Evolutionary conservation across 2,113 vertebrate species (phyloP).

Genomic region (Tachysurus vachellii): DNA sequence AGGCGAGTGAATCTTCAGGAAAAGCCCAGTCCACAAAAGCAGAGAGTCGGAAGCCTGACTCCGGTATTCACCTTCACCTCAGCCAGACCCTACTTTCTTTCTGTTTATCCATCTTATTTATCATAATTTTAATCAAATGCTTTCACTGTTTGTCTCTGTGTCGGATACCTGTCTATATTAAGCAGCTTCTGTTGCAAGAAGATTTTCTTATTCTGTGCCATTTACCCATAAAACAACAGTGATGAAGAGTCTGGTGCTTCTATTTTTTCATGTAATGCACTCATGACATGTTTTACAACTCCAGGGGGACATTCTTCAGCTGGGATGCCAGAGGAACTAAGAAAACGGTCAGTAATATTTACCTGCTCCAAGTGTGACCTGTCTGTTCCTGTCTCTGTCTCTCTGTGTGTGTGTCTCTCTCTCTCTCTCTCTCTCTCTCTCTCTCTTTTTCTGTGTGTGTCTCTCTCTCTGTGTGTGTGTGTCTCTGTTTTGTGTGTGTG

Average conservation of each 20-base stretch:
- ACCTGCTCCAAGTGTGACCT: neutral
- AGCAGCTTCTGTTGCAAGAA: neutral
- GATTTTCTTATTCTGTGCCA: neutral
- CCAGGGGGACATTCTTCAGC: constrained; percentile 57
- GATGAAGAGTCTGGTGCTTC: neutral
- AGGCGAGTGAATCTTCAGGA: constrained; percentile 49
- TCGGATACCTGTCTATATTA: neutral
- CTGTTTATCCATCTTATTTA: neutral
- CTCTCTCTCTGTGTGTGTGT: neutral
- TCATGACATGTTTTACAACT: constrained; percentile 57
- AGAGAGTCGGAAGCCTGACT: constrained; percentile 52
- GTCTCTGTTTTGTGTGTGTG: neutral
- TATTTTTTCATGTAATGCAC: neutral
- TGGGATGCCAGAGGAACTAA: constrained; percentile 77
- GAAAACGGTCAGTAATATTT: constrained; percentile 76
- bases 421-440: neutral
- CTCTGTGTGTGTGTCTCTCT: neutral
- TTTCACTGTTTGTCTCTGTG: neutral
- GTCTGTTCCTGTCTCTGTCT: neutral
- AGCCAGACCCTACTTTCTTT: neutral
- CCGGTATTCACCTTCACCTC: constrained; percentile 54
- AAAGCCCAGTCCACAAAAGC: constrained; percentile 39
- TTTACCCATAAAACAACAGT: neutral
- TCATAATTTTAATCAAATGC: neutral
- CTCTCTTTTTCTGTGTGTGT: no score